Evolutionary conservation across 2,888 invertebrate species (phyloP).

Genomic region (Leptinotarsa juncta): DNA sequence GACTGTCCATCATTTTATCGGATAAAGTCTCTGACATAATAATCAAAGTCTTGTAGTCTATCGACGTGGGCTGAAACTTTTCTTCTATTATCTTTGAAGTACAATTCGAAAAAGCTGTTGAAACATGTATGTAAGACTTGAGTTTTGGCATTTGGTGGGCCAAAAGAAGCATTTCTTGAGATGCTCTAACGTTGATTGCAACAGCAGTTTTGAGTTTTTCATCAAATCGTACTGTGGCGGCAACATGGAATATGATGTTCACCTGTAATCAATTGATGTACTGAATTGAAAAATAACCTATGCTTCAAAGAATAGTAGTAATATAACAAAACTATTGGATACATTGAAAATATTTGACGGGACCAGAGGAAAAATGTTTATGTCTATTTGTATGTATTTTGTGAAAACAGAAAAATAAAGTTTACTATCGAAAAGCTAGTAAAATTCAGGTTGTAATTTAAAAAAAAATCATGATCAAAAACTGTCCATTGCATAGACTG

Average conservation of each 20-base stretch:
- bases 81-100: conserved; percentile 65
- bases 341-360: too few species aligned
- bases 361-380: too few species aligned
- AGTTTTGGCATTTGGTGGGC: conserved; percentile 75
- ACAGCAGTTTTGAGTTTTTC: conserved; percentile 80
- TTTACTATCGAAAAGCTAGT: too few species aligned
- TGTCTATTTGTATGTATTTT: too few species aligned
- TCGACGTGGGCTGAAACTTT: conserved; percentile 69
- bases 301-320: too few species aligned
- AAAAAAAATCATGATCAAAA: too few species aligned
- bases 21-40: conserved; percentile 67
- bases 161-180: conserved; percentile 74
- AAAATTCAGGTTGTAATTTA: too few species aligned
- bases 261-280: conserved; percentile 51
- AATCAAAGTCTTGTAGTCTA: conserved; percentile 68
- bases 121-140: conserved; percentile 71
- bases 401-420: too few species aligned
- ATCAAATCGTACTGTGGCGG: conserved; percentile 76
- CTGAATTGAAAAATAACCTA: background rate
- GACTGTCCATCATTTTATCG: conserved; percentile 68
- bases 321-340: too few species aligned
- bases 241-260: conserved; percentile 70
- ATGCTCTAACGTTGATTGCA: conserved; percentile 79
- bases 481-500: too few species aligned
- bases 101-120: conserved; percentile 72